A percentile compares a stretch with the other conserved stretches of the same genome.
Conservation (phyloP, 1,140 invertebrate species). For the Chrysoperla carnea region DNA sequence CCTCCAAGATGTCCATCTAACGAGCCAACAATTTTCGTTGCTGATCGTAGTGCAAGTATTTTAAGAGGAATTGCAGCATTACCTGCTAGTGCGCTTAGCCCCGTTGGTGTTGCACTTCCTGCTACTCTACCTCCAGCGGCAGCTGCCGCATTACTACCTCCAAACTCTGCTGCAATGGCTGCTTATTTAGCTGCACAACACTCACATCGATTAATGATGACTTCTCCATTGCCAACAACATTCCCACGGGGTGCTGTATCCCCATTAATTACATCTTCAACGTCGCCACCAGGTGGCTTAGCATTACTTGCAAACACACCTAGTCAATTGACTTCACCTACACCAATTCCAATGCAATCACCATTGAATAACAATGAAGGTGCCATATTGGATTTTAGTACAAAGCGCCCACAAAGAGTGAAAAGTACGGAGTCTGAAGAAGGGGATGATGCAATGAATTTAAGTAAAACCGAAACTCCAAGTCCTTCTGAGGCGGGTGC, state of each 20-base stretch:
- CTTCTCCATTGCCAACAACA: slow-evolving; percentile 46
- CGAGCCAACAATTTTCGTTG: slow-evolving; percentile 37
- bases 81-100: slow-evolving; percentile 26
- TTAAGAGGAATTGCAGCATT: slow-evolving; percentile 28
- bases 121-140: slow-evolving; percentile 31
- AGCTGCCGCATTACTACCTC: slow-evolving; percentile 42
- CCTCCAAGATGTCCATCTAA: slow-evolving; percentile 45
- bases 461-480: slow-evolving; percentile 37
- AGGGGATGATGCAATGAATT: slow-evolving; percentile 42
- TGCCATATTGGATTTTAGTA: slow-evolving; percentile 61
- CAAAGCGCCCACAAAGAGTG: slow-evolving; percentile 30
- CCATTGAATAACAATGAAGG: slow-evolving; percentile 22
- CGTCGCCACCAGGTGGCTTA: slow-evolving; percentile 28
- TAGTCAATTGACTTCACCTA: slow-evolving; percentile 21
- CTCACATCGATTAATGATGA: slow-evolving; percentile 53
- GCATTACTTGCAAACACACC: slow-evolving; percentile 21
- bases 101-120: slow-evolving; percentile 29
- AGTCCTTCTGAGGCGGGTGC: slow-evolving; percentile 38
- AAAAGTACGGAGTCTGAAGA: slow-evolving; percentile 29
- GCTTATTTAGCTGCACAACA: slow-evolving; percentile 52
- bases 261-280: slow-evolving; percentile 37
- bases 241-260: slow-evolving; percentile 30
- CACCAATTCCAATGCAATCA: slow-evolving; percentile 27
- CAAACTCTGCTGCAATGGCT: slow-evolving; percentile 59
- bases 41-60: slow-evolving; percentile 34